phyloP scores from a whole-genome alignment of 2,113 vertebrate genomes.

The Struthio camelus region DNA sequence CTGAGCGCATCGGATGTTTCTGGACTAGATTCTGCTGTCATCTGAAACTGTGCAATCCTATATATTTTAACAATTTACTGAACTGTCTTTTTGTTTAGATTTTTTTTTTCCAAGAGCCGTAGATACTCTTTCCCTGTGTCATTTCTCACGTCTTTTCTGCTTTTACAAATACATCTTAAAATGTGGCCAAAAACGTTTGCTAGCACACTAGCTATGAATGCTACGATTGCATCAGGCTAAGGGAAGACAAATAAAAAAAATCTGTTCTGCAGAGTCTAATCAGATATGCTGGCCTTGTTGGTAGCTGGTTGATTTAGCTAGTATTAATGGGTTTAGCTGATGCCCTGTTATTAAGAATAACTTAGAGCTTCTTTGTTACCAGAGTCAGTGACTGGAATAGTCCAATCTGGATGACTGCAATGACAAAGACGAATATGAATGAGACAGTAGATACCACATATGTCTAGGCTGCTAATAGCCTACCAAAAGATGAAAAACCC shows the following conservation, averaged over 20 bases:
- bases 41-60: background rate
- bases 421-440: constrained; percentile 38
- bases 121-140: fast-evolving
- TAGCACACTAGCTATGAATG: fast-evolving
- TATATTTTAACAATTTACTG: background rate
- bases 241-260: background rate
- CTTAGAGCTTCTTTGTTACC: constrained; percentile 47
- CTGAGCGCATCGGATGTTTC: background rate
- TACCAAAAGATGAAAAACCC: background rate
- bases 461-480: background rate
- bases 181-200: fast-evolving
- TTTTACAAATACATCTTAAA: background rate
- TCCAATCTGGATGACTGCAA: constrained; percentile 11
- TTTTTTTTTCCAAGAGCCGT: background rate
- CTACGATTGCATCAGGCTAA: background rate
- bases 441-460: background rate
- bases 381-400: background rate
- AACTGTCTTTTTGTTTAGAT: background rate
- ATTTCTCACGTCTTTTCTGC: fast-evolving
- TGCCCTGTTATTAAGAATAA: constrained; percentile 51
- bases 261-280: background rate
- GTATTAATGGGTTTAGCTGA: constrained; percentile 25
- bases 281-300: background rate
- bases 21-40: background rate
- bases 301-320: background rate